Evolutionary conservation across 2,888 invertebrate species (phyloP).

Genomic region (Caenorhabditis wallacei): DNA sequence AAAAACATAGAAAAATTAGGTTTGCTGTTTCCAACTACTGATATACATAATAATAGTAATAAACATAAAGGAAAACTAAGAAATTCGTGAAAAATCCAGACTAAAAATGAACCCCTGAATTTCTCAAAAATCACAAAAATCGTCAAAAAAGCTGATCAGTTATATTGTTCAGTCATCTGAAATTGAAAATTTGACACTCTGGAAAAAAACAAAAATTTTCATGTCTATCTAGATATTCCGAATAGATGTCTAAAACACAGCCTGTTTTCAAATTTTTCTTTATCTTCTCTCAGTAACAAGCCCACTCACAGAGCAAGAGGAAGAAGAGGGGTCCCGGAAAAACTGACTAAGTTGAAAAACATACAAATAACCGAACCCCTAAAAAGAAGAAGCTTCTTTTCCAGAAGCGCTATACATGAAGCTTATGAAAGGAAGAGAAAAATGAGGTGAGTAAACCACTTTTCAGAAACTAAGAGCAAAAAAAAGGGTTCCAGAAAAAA

Average conservation of each 20-base stretch:
- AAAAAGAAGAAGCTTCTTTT: conserved; percentile 36
- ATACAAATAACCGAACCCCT: conserved; percentile 48
- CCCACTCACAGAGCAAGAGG: background rate
- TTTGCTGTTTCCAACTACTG: background rate
- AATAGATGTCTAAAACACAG: conserved; percentile 55
- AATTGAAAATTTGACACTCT: conserved; percentile 23
- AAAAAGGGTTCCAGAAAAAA: conserved; percentile 27
- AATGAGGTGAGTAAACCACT: conserved; percentile 51
- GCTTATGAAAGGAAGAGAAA: conserved; percentile 43
- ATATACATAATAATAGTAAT: too few species aligned
- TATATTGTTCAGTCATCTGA: background rate
- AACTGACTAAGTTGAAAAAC: conserved; percentile 54
- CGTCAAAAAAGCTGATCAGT: conserved; percentile 5
- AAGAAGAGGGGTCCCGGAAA: conserved; percentile 17
- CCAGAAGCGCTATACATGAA: conserved; percentile 45
- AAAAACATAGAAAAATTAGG: background rate
- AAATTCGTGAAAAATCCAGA: background rate
- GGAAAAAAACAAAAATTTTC: conserved; percentile 20
- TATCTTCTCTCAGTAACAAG: conserved; percentile 28
- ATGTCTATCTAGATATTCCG: conserved; percentile 26
- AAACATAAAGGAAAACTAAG: too few species aligned
- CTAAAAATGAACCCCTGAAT: background rate
- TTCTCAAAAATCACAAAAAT: background rate
- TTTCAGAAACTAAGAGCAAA: conserved; percentile 26
- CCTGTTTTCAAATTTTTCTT: conserved; percentile 34